Evolutionary conservation across 2,888 invertebrate species (phyloP).

Genomic region (Zygaena filipendulae): DNA sequence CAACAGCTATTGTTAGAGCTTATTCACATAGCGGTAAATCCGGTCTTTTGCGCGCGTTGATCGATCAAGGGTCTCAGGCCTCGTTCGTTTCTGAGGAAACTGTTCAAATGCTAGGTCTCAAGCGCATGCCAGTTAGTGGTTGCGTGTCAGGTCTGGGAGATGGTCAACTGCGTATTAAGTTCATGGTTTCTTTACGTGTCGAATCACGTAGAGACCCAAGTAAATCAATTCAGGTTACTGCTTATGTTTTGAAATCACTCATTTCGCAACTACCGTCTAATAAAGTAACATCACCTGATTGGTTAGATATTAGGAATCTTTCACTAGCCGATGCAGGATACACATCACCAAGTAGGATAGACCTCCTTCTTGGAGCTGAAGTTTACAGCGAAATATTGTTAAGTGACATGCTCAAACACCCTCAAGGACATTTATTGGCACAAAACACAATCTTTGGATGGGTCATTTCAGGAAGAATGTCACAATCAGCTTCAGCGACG

Average conservation of each 20-base stretch:
- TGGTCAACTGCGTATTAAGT: conserved; percentile 10
- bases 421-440: conserved; percentile 8
- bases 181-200: conserved; percentile 10
- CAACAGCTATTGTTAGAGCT: conserved; percentile 2
- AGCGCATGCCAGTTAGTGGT: conserved; percentile 11
- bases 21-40: no score
- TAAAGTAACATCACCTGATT: conserved; percentile 4
- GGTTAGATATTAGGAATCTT: conserved; percentile 13
- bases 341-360: conserved; percentile 13
- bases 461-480: conserved; percentile 16
- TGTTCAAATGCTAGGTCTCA: conserved; percentile 15
- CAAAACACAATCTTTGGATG: conserved; percentile 18
- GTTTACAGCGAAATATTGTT: conserved; percentile 11
- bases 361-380: conserved; percentile 16
- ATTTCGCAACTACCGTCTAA: conserved; percentile 12
- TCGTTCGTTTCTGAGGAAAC: conserved; percentile 17
- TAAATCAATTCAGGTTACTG: conserved; percentile 11
- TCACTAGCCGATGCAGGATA: conserved; percentile 15
- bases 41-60: conserved; percentile 10
- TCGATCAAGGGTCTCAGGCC: conserved; percentile 17
- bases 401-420: conserved; percentile 12
- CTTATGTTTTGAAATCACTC: conserved; percentile 14
- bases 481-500: not conserved
- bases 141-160: conserved; percentile 17
- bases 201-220: conserved; percentile 10